Percentiles rank a stretch among this genome's conserved stretches.
Conservation (phyloP, 2,888 invertebrate genomes). For the Volucella bombylans region DNA sequence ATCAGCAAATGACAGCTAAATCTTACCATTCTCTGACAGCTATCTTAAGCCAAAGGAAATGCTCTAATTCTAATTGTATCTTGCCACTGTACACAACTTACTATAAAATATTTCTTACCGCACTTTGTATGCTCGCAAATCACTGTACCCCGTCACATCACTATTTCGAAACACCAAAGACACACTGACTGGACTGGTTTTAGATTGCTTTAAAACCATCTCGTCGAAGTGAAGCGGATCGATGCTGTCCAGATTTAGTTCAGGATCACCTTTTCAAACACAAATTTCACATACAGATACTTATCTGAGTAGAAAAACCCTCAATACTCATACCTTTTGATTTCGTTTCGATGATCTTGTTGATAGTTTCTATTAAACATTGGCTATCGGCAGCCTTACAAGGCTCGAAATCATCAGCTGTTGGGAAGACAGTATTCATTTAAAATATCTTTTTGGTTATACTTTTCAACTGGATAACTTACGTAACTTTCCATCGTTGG, state of each 20-base stretch:
- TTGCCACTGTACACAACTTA: neutral
- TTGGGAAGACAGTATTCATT: neutral
- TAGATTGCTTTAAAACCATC: constrained; percentile 78
- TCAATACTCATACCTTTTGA: constrained; percentile 23
- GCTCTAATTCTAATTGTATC: neutral
- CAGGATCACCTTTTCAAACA: constrained; percentile 73
- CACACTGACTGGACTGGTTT: constrained; percentile 80
- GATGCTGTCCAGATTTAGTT: constrained; percentile 77
- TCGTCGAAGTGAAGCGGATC: constrained; percentile 78
- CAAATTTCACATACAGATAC: neutral
- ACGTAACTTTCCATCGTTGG: constrained; percentile 47
- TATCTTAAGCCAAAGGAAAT: neutral
- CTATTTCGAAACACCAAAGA: constrained; percentile 79
- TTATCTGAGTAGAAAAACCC: neutral
- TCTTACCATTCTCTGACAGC: too few species aligned
- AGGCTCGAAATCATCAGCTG: constrained; percentile 66
- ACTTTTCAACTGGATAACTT: neutral
- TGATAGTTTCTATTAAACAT: constrained; percentile 68
- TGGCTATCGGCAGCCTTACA: constrained; percentile 60
- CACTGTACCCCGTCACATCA: constrained; percentile 76
- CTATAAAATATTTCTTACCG: constrained; percentile 75
- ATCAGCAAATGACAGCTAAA: too few species aligned
- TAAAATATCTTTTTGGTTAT: neutral
- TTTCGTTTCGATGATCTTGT: constrained; percentile 63
- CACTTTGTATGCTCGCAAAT: constrained; percentile 73